Percentiles rank a stretch among this genome's conserved stretches.
These are phyloP conservation scores for Siniperca chuatsi DNA, from an alignment of 2,113 vertebrate genomes.

Conservation along the genomic window DNA sequence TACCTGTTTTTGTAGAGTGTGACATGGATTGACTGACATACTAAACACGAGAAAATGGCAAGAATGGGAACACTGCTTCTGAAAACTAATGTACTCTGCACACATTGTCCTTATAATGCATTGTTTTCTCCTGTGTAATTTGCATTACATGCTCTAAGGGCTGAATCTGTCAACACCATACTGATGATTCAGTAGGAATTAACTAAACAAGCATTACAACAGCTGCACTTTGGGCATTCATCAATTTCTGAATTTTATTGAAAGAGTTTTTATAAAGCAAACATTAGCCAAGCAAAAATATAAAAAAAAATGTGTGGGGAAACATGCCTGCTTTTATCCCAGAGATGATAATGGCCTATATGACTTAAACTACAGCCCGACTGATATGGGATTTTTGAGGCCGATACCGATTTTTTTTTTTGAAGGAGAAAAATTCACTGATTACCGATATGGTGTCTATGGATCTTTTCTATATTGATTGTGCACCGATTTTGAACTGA, in stretches of 20 bases:
- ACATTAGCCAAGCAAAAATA: not conserved
- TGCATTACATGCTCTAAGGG: not conserved
- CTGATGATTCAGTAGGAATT: slow-evolving; percentile 13
- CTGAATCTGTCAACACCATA: not conserved
- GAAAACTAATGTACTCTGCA: not conserved
- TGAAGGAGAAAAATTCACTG: no score
- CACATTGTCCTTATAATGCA: not conserved
- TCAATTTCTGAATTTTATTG: not conserved
- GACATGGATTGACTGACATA: not conserved
- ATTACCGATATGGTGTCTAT: no score
- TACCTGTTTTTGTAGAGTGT: not conserved
- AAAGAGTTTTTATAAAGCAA: not conserved
- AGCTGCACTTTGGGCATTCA: not conserved
- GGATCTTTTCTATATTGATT: no score
- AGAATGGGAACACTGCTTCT: not conserved
- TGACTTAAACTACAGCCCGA: not conserved
- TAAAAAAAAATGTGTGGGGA: not conserved
- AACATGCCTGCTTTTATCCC: not conserved
- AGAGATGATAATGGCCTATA: no score
- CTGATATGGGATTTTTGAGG: no score
- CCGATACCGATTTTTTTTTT: no score
- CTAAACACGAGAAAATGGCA: not conserved
- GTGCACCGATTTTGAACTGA: no score
- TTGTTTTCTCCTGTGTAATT: slow-evolving; percentile 1
- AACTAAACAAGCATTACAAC: not conserved